phyloP scores from a whole-genome alignment of 2,113 vertebrate genomes.

The Pavo muticus region DNA sequence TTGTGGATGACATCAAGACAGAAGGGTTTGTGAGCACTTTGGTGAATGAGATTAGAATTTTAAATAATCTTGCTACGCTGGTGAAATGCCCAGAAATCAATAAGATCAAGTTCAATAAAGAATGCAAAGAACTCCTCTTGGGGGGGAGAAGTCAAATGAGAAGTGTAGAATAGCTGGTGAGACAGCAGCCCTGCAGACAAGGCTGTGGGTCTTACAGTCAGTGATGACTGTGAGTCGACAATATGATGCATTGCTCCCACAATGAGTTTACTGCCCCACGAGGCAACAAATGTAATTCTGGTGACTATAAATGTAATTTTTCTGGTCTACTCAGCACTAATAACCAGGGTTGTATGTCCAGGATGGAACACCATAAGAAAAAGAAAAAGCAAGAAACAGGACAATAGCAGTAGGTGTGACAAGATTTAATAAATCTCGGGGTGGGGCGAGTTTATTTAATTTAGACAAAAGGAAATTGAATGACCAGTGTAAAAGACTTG shows the following conservation, averaged over 20 bases:
- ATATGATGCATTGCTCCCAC: neutral
- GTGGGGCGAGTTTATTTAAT: neutral
- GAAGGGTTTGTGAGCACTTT: conserved; percentile 25
- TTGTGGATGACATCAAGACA: conserved; percentile 27
- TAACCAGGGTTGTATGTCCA: neutral
- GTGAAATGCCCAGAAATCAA: conserved; percentile 32
- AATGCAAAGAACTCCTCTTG: neutral
- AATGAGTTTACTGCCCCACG: neutral
- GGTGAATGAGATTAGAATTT: conserved; percentile 19
- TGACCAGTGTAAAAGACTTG: neutral
- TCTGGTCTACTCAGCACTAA: neutral
- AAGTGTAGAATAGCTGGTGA: neutral
- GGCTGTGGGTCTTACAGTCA: neutral
- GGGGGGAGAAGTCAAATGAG: neutral
- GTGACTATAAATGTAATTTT: neutral
- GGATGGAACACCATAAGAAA: neutral
- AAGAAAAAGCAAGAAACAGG: neutral
- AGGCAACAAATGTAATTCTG: conserved; percentile 8
- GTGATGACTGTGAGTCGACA: neutral
- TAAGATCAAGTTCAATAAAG: conserved; percentile 53
- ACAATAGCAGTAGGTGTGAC: neutral
- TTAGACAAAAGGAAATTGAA: neutral
- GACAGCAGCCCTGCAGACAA: neutral
- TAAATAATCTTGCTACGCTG: conserved; percentile 9
- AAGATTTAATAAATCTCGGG: neutral